Evolutionary conservation across 2,113 vertebrate species (phyloP), one percentile per base, ranked within the genome.

Genomic region (Piprites chloris): DNA sequence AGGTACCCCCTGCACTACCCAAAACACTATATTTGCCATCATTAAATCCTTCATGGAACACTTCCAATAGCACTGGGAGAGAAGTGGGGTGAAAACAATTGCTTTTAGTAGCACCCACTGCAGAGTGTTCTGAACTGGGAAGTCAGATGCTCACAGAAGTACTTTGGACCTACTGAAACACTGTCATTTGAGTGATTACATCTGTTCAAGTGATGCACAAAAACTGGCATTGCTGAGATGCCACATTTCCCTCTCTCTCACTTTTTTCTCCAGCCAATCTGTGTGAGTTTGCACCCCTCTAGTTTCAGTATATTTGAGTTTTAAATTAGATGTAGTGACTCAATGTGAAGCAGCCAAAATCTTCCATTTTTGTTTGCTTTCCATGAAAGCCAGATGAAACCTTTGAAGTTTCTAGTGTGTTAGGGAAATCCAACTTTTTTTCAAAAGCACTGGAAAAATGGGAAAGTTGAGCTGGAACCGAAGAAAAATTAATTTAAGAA

Each of bases 111-210:
- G 35, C 39, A 80, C 16, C 13, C 19, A 15, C 27, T 67, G n/a
- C 33, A 47, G 6, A 26, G 14, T 8, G 47, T 15, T 53, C 55
- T 6, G n/a, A 81, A 27, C 30, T 61, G 65, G 14, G n/a, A 52
- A 81, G 17, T 18, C 3, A 9, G 32, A 52, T 14, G 26, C 28
- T 81, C 52, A 65, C 22, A 42, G 6, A 85, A 73, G 37, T 49
- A 26, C 47, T 85, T 33, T 52, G 62, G 58, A 89, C 87, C 91
- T 72, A 94, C 74, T 89, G 93, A 95, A 97, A 91, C 89, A 91
- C 81, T 91, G 93, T 35, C 81, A 95, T 97, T 97, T 95, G 95
- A 93, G 96, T 95, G 96, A 97, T 96, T 95, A 96, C 96, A 97
- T 94, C 81, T 95, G 91, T 37, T 85, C 66, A 68, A 75, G 41